phyloP scores from a whole-genome alignment of 2,888 invertebrate species.

The Ennomos fuscantarius region DNA sequence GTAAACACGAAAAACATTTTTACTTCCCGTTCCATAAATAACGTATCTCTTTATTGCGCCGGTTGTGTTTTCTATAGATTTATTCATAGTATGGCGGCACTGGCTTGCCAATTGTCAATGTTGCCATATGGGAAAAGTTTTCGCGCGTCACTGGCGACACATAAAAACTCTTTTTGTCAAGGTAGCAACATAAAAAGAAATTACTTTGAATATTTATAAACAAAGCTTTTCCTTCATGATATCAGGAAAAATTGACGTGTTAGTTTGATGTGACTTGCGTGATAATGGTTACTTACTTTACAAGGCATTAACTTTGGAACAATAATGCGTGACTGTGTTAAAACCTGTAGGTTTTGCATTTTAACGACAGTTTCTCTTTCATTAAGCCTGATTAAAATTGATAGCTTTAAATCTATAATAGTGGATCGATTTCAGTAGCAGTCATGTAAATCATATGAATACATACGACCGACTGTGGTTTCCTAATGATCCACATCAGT shows the following conservation, averaged over 20 bases:
- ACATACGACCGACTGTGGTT: too few species aligned
- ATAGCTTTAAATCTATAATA: too few species aligned
- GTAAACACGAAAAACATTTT: constrained; percentile 59
- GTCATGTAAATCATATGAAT: too few species aligned
- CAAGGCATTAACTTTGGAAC: too few species aligned
- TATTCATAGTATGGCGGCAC: constrained; percentile 51
- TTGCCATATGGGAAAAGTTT: constrained; percentile 38
- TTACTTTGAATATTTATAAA: constrained; percentile 30
- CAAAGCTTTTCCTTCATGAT: constrained; percentile 2
- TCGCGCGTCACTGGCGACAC: constrained; percentile 33
- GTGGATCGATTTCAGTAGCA: too few species aligned
- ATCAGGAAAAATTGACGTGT: constrained; percentile 2
- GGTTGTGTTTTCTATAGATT: constrained; percentile 51
- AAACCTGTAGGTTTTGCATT: too few species aligned
- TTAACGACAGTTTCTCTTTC: background rate
- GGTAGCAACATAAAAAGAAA: constrained; percentile 27
- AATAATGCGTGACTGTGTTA: too few species aligned
- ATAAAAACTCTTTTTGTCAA: constrained; percentile 32
- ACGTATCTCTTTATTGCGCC: constrained; percentile 53
- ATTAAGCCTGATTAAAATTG: background rate
- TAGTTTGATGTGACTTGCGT: constrained; percentile 8
- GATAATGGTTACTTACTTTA: background rate
- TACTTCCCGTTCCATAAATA: constrained; percentile 53
- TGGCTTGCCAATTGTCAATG: constrained; percentile 21
- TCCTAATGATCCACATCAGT: too few species aligned